phyloP scores from a whole-genome alignment of 2,888 invertebrate species.

The Tetrapedia diversipes region DNA sequence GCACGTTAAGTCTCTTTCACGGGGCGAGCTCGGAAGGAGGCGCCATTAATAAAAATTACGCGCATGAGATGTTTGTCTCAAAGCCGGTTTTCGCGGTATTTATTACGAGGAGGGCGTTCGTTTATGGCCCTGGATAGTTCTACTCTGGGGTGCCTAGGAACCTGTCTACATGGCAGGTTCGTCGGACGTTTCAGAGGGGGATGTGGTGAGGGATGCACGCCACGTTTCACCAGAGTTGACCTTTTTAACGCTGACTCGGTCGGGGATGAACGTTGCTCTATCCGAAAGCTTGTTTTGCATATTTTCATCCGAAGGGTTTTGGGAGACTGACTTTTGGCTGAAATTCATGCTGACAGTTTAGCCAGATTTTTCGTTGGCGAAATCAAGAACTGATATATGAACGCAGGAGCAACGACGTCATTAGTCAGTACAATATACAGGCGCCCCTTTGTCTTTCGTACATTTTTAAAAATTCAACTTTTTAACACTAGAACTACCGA shows the following conservation, averaged over 20 bases:
- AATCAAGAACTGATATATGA: too few species aligned
- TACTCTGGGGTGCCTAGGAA: too few species aligned
- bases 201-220: neutral
- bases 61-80: constrained; percentile 12
- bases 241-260: neutral
- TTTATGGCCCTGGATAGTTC: neutral
- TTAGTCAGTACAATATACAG: too few species aligned
- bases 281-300: neutral
- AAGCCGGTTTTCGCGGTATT: constrained; percentile 9
- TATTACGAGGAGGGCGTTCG: neutral
- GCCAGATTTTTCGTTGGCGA: too few species aligned
- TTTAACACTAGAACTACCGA: too few species aligned
- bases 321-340: neutral
- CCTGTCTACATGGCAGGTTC: too few species aligned
- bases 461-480: too few species aligned
- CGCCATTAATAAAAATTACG: constrained; percentile 32
- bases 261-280: neutral
- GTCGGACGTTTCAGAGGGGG: neutral
- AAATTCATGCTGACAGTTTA: too few species aligned
- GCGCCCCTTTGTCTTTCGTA: too few species aligned
- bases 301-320: neutral
- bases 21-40: neutral
- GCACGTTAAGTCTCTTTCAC: constrained; percentile 14
- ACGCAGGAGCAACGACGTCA: too few species aligned
- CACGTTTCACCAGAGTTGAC: neutral